Evolutionary conservation across 2,888 invertebrate genomes (phyloP).

Genomic region (Eugnorisma glareosa): DNA sequence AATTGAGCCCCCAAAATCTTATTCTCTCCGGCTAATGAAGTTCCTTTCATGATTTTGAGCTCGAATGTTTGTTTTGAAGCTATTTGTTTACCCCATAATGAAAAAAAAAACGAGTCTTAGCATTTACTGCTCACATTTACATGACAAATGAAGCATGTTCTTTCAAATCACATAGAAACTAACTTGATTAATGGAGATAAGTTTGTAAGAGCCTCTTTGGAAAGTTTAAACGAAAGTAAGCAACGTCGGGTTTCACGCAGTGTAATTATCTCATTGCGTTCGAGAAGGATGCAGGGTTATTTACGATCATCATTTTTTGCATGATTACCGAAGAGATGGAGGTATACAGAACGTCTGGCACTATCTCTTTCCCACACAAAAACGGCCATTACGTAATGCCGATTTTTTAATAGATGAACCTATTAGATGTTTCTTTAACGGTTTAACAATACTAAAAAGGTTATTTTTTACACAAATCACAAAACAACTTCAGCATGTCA

Average conservation of each 20-base stretch:
- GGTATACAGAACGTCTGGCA: too few species aligned
- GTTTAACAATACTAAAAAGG: too few species aligned
- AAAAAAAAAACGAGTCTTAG: neutral
- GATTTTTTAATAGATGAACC: too few species aligned
- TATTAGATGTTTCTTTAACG: too few species aligned
- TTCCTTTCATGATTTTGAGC: neutral
- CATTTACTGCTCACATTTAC: neutral
- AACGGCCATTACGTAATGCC: too few species aligned
- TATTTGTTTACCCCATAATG: neutral
- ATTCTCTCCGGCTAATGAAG: neutral
- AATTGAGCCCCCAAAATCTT: neutral
- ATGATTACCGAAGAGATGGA: neutral
- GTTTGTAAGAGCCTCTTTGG: constrained; percentile 45
- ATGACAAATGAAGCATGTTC: constrained; percentile 14
- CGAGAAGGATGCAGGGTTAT: constrained; percentile 24
- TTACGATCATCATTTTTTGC: neutral
- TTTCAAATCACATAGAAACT: constrained; percentile 40
- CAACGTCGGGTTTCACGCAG: constrained; percentile 17
- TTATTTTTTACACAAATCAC: neutral
- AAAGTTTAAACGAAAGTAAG: constrained; percentile 56
- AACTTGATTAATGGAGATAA: constrained; percentile 48
- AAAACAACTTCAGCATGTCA: neutral
- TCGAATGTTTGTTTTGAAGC: neutral
- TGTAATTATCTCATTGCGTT: constrained; percentile 43
- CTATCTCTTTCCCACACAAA: too few species aligned